Base-by-base conservation (phyloP, 2,888 invertebrate genomes). In the Abrostola triplasia region DNA sequence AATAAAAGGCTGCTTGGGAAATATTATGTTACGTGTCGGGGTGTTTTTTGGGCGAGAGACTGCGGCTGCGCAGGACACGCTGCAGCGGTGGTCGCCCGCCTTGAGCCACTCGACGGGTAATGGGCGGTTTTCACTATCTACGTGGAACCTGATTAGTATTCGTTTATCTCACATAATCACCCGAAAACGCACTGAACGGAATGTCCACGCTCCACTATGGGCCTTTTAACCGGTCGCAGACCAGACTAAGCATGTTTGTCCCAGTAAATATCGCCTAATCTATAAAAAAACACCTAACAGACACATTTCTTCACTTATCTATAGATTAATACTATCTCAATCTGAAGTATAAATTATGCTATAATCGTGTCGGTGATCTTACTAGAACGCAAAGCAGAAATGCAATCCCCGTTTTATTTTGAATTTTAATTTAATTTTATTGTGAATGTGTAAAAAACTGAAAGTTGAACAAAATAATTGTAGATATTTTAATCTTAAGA, bases 1-100 rank as follows among this genome's bases (percentile, higher is more conserved):
- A 93, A 94, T 94, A 94, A 94, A 92, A 92, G 91, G 87, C 90
- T 93, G 89, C 90, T 90, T 88, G 92, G 93, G 90, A 93, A 93
- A 94, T 94, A 94, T 94, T 94, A 93, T 92, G 92, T 94, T 94
- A 94, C 94, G 90, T 90, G 86, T 88, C 80, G 86, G 90, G 88
- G 85, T 88, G 89, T 90, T 91, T 92, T 92, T 92, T 90, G 89
- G 90, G 76, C 80, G 84, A 88, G 82, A 84, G 89, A 86, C 84
- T 88, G 89, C 85, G 83, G 83, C 83, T 81, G 81, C 81, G 85
- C 83, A 84, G 88, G 82, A 84, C 41, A 12, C 44, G 44, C 44
- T 13, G 13, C 12, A 8, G 44, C 44, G 44, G 88, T 86, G 87
- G 88, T 87, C 88, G 88, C 84, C 73, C 81, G 84, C 84, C 88